Base-by-base conservation (phyloP, 2,888 invertebrate genomes). In the Megamerina dolium region DNA sequence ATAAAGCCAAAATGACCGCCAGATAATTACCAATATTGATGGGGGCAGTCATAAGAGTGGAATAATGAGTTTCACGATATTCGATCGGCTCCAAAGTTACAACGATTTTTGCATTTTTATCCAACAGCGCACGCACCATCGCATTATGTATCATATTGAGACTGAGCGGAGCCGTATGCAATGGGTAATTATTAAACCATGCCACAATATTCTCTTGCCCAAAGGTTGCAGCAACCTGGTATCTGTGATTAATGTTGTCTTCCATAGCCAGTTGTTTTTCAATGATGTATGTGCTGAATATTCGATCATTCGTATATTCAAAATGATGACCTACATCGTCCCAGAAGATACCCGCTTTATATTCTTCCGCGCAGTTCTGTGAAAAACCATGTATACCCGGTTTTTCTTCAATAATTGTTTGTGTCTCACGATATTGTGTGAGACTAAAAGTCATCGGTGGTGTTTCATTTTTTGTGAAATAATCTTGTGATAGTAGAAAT, bases 81-180 rank as follows among this genome's bases (percentile, higher is more conserved):
- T 46, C 46, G 19, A 63, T 20, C 5, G 60, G 52, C 1, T 38
- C 17, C 18, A 60, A 18, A 2, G 45, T 31, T 4, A 60, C 57
- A 35, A 52, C 54, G 10, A 60, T 55, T 8, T 37, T 37, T n/a
- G 58, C 37, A 13, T 58, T 58, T 2, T 52, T 5, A 32, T n/a
- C 13, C 10, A 9, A 1, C 1, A n/a, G 33, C 46, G 45, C 36
- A 58, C 59, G 54, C 27, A 43, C 20, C 4, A 60, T 31, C 4
- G 60, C 60, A 45, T 61, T 61, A 43, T 62, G 60, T 6, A 61
- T 34, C 21, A 52, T 30, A 43, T 62, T 60, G 0, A 60, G 27
- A 6, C 42, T 46, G 44, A 45, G 53, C 2, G 60, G 61, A 2
- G 50, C 56, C 5, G 53, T 13, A 38, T 60, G 60, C 3, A 60